Evolutionary conservation across 2,113 vertebrate species (phyloP).

Genomic region (Potamarius usumacintae): DNA sequence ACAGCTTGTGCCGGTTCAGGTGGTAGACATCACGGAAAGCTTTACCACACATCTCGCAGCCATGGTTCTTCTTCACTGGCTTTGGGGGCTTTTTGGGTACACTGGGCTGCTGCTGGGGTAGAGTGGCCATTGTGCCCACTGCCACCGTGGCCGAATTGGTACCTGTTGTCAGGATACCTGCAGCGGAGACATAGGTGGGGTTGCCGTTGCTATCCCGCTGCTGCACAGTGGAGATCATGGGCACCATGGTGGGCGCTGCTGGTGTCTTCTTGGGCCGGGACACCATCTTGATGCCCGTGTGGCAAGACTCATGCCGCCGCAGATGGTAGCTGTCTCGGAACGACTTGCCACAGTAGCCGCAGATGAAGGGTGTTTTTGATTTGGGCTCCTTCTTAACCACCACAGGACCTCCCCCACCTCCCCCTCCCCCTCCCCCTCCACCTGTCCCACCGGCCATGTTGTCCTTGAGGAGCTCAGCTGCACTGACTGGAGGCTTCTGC

Average conservation of each 20-base stretch:
- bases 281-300: slow-evolving; percentile 97
- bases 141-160: slow-evolving; percentile 87
- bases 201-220: slow-evolving; percentile 86
- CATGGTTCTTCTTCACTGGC: slow-evolving; percentile 96
- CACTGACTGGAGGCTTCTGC: slow-evolving; percentile 88
- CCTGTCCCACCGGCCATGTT: slow-evolving; percentile 69
- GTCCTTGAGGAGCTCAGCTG: slow-evolving; percentile 92
- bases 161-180: slow-evolving; percentile 90
- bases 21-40: slow-evolving; percentile 98
- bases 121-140: slow-evolving; percentile 66
- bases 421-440: slow-evolving; percentile 54
- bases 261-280: slow-evolving; percentile 93
- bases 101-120: slow-evolving; percentile 67
- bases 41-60: slow-evolving; percentile 98
- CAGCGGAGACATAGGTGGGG: slow-evolving; percentile 86
- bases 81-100: slow-evolving; percentile 92
- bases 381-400: slow-evolving; percentile 95
- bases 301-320: slow-evolving; percentile 94
- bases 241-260: slow-evolving; percentile 84
- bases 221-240: slow-evolving; percentile 91
- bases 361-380: slow-evolving; percentile 95
- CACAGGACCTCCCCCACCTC: slow-evolving; percentile 64
- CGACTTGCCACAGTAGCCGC: slow-evolving; percentile 97
- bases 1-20: slow-evolving; percentile 96
- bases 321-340: slow-evolving; percentile 99